Conservation (phyloP, 2,113 vertebrate genomes). For the Sakesphorus luctuosus region DNA sequence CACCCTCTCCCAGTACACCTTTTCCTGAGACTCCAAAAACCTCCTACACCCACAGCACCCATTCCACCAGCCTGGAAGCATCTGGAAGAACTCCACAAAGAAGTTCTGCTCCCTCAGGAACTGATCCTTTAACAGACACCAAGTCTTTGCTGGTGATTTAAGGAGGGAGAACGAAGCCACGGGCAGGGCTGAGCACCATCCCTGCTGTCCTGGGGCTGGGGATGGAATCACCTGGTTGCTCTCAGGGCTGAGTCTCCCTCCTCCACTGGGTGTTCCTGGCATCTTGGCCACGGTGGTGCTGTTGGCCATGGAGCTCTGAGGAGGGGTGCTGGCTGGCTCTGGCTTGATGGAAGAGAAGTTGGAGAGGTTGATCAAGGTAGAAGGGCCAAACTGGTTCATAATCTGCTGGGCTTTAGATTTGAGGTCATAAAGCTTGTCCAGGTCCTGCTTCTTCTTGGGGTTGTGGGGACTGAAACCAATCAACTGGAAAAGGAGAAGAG, state of each 20-base stretch:
- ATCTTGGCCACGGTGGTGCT: conserved; percentile 83
- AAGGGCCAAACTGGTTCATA: conserved; percentile 88
- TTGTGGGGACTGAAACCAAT: conserved; percentile 78
- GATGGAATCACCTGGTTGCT: conserved; percentile 87
- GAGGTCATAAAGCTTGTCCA: conserved; percentile 79
- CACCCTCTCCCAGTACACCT: background rate
- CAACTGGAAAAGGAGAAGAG: conserved; percentile 67
- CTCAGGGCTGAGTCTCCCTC: conserved; percentile 91
- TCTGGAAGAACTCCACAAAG: background rate
- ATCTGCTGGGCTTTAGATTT: conserved; percentile 82
- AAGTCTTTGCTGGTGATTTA: background rate
- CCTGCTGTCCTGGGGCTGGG: rapidly evolving
- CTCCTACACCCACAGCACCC: background rate
- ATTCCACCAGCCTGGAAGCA: background rate
- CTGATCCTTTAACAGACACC: background rate
- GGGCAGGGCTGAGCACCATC: background rate
- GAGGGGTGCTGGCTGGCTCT: conserved; percentile 76
- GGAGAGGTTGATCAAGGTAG: conserved; percentile 84
- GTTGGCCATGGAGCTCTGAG: conserved; percentile 91
- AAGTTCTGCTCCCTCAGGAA: background rate
- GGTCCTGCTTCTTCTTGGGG: conserved; percentile 78
- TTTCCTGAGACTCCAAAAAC: background rate
- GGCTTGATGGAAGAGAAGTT: conserved; percentile 83
- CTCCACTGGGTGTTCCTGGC: conserved; percentile 77
- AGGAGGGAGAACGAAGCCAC: background rate